phyloP scores from a whole-genome alignment of 30 jellyfish, hydroid and myxozoan genomes.

The Aurelia coerulea region DNA sequence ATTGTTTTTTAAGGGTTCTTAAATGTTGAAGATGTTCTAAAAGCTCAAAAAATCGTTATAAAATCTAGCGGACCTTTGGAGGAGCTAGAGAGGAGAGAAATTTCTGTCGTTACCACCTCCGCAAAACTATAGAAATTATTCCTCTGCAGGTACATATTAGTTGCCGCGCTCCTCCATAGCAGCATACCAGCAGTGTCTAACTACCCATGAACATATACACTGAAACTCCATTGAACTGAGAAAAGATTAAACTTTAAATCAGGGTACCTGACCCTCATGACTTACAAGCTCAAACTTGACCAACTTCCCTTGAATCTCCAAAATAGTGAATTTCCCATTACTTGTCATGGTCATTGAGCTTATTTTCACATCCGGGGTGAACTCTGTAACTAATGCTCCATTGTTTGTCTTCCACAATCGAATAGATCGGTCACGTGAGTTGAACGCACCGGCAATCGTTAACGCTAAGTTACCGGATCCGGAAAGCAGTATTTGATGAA shows the following conservation, averaged over 20 bases:
- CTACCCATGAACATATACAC: too few relatives aligned
- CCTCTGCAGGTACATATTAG: too few relatives aligned
- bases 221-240: not conserved
- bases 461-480: constrained; percentile 7
- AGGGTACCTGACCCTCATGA: not conserved
- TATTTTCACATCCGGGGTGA: constrained; percentile 72
- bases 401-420: constrained; percentile 62
- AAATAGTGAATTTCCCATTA: constrained; percentile 12
- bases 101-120: too few relatives aligned
- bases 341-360: constrained; percentile 25
- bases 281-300: constrained; percentile 40
- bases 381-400: constrained; percentile 49
- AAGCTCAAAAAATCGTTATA: too few relatives aligned
- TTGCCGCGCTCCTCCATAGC: too few relatives aligned
- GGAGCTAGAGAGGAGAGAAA: too few relatives aligned
- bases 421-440: constrained; percentile 74
- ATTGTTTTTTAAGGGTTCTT: too few relatives aligned
- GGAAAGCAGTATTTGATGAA: constrained; percentile 41
- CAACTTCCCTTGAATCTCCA: constrained; percentile 69
- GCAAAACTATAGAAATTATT: too few relatives aligned
- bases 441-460: constrained; percentile 70
- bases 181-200: too few relatives aligned
- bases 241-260: not conserved
- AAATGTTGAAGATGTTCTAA: too few relatives aligned
- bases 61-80: too few relatives aligned